A percentile compares a stretch with the other conserved stretches of the same genome.
Evolutionary conservation across 2,797 vertebrate species (phyloP).

Genomic region (Platyrinchus mystaceus): DNA sequence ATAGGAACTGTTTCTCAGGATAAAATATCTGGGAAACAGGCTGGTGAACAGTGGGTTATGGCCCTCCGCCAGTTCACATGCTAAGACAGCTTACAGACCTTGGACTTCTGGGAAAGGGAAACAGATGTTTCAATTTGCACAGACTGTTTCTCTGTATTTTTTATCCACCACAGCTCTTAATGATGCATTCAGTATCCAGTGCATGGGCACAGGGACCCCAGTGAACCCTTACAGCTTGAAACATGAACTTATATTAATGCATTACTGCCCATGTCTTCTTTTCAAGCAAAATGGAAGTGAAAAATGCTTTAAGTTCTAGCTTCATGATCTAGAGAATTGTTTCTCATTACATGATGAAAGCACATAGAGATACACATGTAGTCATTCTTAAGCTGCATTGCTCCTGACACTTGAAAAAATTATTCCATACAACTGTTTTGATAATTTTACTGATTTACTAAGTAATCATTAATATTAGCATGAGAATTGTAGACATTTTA

Average conservation of each 20-base stretch:
- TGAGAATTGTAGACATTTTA: neutral
- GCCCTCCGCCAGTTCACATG: slow-evolving; percentile 40
- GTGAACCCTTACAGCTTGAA: neutral
- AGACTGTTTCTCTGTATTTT: neutral
- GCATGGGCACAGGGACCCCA: neutral
- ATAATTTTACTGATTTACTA: neutral
- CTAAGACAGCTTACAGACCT: slow-evolving; percentile 25
- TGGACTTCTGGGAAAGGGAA: slow-evolving; percentile 53
- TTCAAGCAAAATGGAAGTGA: neutral
- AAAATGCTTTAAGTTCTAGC: neutral
- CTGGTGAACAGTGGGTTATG: slow-evolving; percentile 49
- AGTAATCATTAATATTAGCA: neutral
- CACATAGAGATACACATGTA: fast-evolving
- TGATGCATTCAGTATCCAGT: neutral
- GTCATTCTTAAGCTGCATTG: neutral
- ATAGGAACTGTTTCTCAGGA: slow-evolving; percentile 49
- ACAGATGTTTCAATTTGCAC: slow-evolving; percentile 62
- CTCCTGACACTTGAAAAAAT: neutral
- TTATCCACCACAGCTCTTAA: slow-evolving; percentile 3
- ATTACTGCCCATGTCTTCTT: neutral
- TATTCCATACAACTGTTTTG: neutral
- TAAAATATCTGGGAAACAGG: slow-evolving; percentile 59
- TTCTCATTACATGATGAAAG: neutral
- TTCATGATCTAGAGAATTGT: neutral
- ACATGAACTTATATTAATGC: neutral